Evolutionary conservation across 2,797 vertebrate species (phyloP).

Genomic region (Xerus rutilus): DNA sequence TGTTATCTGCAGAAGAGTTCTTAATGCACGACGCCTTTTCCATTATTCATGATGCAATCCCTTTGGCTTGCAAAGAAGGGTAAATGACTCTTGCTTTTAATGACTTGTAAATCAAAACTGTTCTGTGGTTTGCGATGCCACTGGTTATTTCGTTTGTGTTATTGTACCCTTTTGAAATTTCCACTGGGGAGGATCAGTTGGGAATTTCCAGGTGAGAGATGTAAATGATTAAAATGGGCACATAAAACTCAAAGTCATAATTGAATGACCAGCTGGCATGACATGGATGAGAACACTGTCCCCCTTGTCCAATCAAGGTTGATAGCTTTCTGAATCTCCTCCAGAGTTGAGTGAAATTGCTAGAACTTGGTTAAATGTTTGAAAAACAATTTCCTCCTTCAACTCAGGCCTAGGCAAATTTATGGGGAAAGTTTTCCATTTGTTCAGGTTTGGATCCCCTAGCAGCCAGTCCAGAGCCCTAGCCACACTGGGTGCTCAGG

Average conservation of each 20-base stretch:
- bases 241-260: conserved; percentile 76
- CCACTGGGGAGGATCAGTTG: conserved; percentile 73
- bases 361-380: neutral
- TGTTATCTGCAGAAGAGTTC: conserved; percentile 15
- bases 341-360: neutral
- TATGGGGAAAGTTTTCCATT: neutral
- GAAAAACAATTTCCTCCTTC: neutral
- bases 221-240: conserved; percentile 78
- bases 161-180: conserved; percentile 72
- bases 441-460: neutral
- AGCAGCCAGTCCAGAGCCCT: rapidly evolving
- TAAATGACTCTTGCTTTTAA: conserved; percentile 81
- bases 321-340: neutral
- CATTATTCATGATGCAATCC: conserved; percentile 78
- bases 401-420: neutral
- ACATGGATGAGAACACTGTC: conserved; percentile 43
- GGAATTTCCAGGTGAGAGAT: conserved; percentile 72
- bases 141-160: conserved; percentile 76
- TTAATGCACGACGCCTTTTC: conserved; percentile 74
- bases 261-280: conserved; percentile 62
- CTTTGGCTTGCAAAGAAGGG: conserved; percentile 68
- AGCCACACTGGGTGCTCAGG: rapidly evolving
- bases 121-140: conserved; percentile 76
- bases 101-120: conserved; percentile 82
- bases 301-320: conserved; percentile 42